A percentile compares a stretch with the other conserved stretches of the same genome.
Conservation (phyloP, 2,113 vertebrate species). For the Donacobius atricapilla region DNA sequence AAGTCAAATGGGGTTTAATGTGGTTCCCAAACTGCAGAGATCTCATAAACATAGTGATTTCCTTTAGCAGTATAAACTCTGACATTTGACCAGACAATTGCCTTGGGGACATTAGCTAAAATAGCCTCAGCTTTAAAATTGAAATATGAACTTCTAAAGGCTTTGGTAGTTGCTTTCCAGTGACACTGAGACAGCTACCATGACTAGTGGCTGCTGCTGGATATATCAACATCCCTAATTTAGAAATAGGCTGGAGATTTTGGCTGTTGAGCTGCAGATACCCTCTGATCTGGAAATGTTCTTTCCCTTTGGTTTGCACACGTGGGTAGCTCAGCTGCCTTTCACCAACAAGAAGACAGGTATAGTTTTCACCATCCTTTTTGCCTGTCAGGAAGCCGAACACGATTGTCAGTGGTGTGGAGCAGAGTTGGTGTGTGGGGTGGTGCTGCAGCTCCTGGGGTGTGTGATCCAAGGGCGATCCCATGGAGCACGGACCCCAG, state of each 20-base stretch:
- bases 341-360: not conserved
- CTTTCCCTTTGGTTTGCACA: not conserved
- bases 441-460: accelerated
- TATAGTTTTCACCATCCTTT: not conserved
- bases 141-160: constrained; percentile 51
- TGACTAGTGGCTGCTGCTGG: not conserved
- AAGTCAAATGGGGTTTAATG: not conserved
- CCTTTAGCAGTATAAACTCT: constrained; percentile 46
- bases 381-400: not conserved
- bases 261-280: not conserved
- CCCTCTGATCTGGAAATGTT: not conserved
- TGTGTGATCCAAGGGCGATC: not conserved
- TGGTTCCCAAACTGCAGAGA: not conserved
- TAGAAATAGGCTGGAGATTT: not conserved
- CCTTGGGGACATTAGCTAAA: constrained; percentile 46
- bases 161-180: constrained; percentile 9
- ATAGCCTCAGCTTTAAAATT: constrained; percentile 54
- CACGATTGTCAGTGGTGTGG: accelerated
- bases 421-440: not conserved
- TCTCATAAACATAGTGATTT: constrained; percentile 43
- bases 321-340: not conserved
- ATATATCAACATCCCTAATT: not conserved
- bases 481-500: not conserved
- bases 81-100: constrained; percentile 53
- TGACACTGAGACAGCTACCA: not conserved